phyloP scores from a whole-genome alignment of 2,888 invertebrate species.

The Hesperia comma region DNA sequence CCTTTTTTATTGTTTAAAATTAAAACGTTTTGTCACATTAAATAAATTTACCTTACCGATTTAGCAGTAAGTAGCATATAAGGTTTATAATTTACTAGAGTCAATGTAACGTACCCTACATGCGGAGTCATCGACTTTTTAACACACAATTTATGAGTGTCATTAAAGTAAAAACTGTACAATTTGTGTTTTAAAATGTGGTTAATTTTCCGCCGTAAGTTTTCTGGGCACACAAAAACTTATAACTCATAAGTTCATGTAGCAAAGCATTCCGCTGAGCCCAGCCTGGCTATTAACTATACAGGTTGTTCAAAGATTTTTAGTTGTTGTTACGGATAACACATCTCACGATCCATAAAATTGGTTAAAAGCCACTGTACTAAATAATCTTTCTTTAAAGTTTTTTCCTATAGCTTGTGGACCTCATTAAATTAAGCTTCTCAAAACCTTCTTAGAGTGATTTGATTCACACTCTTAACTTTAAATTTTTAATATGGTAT shows the following conservation, averaged over 20 bases:
- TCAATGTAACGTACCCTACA: too few species aligned
- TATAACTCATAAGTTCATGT: conserved; percentile 77
- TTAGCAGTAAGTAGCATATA: too few species aligned
- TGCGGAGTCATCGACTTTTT: conserved; percentile 2
- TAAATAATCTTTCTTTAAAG: too few species aligned
- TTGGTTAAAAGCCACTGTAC: neutral
- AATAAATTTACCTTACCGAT: neutral
- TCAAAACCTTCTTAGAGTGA: too few species aligned
- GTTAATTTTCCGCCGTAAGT: conserved; percentile 37
- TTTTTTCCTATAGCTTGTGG: too few species aligned
- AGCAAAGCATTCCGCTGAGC: conserved; percentile 65
- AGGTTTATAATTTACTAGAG: too few species aligned
- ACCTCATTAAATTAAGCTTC: too few species aligned
- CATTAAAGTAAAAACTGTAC: conserved; percentile 9
- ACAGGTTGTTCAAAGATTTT: conserved; percentile 53
- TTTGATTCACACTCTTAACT: too few species aligned
- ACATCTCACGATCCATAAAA: neutral
- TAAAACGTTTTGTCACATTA: neutral
- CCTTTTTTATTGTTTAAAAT: neutral
- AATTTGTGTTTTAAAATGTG: conserved; percentile 31
- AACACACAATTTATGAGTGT: conserved; percentile 3
- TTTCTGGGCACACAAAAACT: conserved; percentile 55
- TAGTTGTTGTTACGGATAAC: neutral
- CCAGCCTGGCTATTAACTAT: conserved; percentile 57
- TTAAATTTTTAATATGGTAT: too few species aligned